A percentile compares a stretch with the other conserved stretches of the same genome.
These are phyloP conservation scores for Nothobranchius furzeri DNA, from an alignment of 2,113 vertebrate genomes.

Conservation along the genomic window DNA sequence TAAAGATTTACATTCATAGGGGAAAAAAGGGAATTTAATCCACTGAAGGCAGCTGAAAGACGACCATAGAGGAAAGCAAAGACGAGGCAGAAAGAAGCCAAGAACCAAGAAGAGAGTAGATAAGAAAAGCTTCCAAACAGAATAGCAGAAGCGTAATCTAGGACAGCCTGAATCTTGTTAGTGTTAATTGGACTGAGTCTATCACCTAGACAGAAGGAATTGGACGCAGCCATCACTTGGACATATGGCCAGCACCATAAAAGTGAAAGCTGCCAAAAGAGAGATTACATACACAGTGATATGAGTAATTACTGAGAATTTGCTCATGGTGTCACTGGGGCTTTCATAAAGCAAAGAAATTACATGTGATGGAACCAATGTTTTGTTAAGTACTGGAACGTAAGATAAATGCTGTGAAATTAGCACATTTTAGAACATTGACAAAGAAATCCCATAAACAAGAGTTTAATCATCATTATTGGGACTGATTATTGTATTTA, in stretches of 20 bases:
- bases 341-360: slow-evolving; percentile 13
- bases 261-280: slow-evolving; percentile 57
- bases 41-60: not conserved
- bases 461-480: too few relatives aligned
- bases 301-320: slow-evolving; percentile 45
- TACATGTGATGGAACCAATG: slow-evolving; percentile 6
- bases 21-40: not conserved
- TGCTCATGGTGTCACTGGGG: slow-evolving; percentile 27
- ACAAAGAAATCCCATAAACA: too few relatives aligned
- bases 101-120: not conserved
- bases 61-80: not conserved
- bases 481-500: too few relatives aligned
- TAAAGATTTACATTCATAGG: not conserved
- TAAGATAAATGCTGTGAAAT: too few relatives aligned
- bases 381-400: not conserved
- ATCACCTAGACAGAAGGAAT: slow-evolving; percentile 64
- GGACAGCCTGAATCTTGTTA: slow-evolving; percentile 36
- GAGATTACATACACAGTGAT: slow-evolving; percentile 65
- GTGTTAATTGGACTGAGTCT: slow-evolving; percentile 69
- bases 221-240: slow-evolving; percentile 44
- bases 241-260: slow-evolving; percentile 67
- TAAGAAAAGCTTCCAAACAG: slow-evolving; percentile 1
- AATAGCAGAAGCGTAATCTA: not conserved
- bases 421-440: too few relatives aligned
- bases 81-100: too few relatives aligned